A percentile compares a stretch with the other conserved stretches of the same genome.
Conservation (phyloP, 2,797 vertebrate species). For the Gymnoscopelus microlampas region DNA sequence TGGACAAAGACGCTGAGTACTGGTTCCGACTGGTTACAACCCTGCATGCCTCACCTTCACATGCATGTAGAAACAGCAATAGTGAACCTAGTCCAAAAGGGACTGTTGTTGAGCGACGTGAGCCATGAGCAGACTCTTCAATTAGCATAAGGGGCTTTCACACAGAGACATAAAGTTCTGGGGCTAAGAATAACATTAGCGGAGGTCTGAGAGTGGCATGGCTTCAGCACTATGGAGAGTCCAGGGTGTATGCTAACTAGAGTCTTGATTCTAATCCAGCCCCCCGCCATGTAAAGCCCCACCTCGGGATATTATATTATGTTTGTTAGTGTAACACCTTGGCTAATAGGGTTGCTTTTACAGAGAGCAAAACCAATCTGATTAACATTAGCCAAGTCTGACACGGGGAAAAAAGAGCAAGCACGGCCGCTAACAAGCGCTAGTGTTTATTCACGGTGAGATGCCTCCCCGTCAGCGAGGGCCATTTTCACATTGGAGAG, state of each 20-base stretch:
- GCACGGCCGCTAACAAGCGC: conserved; percentile 22
- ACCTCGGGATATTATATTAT: conserved; percentile 71
- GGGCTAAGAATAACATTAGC: conserved; percentile 74
- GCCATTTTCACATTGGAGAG: conserved; percentile 40
- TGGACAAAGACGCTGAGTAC: conserved; percentile 47
- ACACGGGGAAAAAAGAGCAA: conserved; percentile 18
- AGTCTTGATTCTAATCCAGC: conserved; percentile 67
- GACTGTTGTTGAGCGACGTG: conserved; percentile 60
- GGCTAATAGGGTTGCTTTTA: conserved; percentile 68
- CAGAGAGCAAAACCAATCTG: conserved; percentile 56
- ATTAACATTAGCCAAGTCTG: conserved; percentile 51
- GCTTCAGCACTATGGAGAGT: conserved; percentile 33
- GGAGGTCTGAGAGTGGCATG: conserved; percentile 28
- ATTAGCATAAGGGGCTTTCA: conserved; percentile 76
- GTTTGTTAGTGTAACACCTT: conserved; percentile 70
- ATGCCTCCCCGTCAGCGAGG: conserved; percentile 24
- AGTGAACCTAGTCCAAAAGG: conserved; percentile 33
- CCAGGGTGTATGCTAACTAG: conserved; percentile 49
- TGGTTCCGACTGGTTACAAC: conserved; percentile 62
- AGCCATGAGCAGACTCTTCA: conserved; percentile 58
- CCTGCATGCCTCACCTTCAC: conserved; percentile 59
- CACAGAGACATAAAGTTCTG: conserved; percentile 65
- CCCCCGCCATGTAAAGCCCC: conserved; percentile 70
- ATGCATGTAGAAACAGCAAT: conserved; percentile 20
- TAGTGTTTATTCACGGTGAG: conserved; percentile 34